Evolutionary conservation across 2,888 invertebrate genomes (phyloP), one percentile per base, ranked within the genome.

Genomic region (Stenurella melanura): DNA sequence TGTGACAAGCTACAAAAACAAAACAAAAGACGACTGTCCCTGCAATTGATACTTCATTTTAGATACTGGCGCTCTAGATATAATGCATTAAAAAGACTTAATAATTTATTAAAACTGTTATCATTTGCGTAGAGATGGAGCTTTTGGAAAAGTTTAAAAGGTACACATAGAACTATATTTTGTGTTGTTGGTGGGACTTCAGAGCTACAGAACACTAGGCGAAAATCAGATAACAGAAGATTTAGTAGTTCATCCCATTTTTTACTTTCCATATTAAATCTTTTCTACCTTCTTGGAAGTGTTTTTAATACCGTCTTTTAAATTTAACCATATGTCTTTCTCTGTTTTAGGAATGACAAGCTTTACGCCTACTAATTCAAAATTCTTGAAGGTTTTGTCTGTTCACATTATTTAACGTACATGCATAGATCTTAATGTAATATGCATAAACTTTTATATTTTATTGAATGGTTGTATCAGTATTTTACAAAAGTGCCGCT

Each of bases 341-440:
- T 38, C 38, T 11, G 42, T 64, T 38, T 38, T 42, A 42, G 17
- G 42, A 12, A 64, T 64, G 64, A 42, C 42, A 64, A 64, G 38
- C 19, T 1, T 64, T 38, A 63, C 64, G 19, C 64, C 64, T 42
- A 64, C 64, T 30, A 61, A 5, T 42, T 42, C 38, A 42, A 19
- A 42, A 64, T 11, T 17, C 34, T n/a, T 34, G 19, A 18, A 11
- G 19, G 19, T 42, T 42, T 18, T 50, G n/a, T 34, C 38, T 38
- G 17, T 5, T 38, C 34, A n/a, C 50, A n/a, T 34, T 34, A 26
- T 50, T 17, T 50, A 50, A 50, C 50, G n/a, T n/a, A 50, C 50
- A n/a, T 34, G 7, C 7, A 42, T 50, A n/a, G 50, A 50, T 50
- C 15, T 50, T 50, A 50, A 50, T 50, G n/a, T n/a, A 50, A 50